Evolutionary conservation across 2,113 vertebrate species (phyloP).

Genomic region (Heterotilapia buettikoferi): DNA sequence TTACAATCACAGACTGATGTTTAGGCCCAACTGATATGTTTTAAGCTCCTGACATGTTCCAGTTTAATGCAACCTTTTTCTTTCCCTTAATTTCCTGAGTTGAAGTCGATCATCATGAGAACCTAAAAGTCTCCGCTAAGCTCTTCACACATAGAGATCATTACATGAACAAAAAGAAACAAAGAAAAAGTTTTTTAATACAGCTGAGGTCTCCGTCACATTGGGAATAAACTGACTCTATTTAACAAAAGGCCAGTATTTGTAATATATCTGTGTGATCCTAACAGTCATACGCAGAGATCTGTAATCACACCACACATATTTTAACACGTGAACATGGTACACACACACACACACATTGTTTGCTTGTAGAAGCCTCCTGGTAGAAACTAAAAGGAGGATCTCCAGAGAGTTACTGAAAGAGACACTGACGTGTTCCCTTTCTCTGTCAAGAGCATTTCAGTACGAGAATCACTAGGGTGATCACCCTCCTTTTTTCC

Average conservation of each 20-base stretch:
- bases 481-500: constrained; percentile 67
- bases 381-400: constrained; percentile 21
- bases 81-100: constrained; percentile 12
- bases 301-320: neutral
- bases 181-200: neutral
- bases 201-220: neutral
- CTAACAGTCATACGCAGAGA: neutral
- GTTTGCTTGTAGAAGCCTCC: constrained; percentile 11
- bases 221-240: neutral
- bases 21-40: neutral
- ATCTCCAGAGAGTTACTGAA: constrained; percentile 1
- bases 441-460: constrained; percentile 80
- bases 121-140: neutral
- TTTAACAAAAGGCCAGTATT: neutral
- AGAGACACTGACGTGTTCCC: constrained; percentile 73
- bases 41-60: constrained; percentile 20
- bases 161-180: neutral
- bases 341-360: neutral
- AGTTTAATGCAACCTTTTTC: neutral
- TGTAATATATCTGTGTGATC: neutral
- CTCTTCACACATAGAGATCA: neutral
- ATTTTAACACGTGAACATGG: neutral
- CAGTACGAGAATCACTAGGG: constrained; percentile 83
- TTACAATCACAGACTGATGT: neutral
- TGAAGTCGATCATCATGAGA: neutral